Percentiles rank a stretch among this genome's conserved stretches.
These are phyloP conservation scores for Onychostruthus taczanowskii DNA, from an alignment of 2,113 vertebrate species.

Conservation along the genomic window DNA sequence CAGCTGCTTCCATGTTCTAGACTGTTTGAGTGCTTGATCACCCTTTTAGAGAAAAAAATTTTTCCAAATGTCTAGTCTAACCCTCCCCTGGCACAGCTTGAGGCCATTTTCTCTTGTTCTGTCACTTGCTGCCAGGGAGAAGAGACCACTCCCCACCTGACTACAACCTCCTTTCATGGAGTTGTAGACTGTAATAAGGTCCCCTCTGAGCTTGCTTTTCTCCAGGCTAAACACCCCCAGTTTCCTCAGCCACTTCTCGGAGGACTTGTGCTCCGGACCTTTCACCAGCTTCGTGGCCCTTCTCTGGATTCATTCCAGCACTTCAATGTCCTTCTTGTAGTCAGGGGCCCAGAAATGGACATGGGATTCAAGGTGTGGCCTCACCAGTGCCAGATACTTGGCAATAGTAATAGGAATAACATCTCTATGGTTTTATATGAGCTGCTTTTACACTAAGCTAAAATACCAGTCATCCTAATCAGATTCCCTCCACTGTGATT, in stretches of 20 bases:
- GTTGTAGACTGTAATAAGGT: background rate
- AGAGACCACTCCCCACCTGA: fast-evolving
- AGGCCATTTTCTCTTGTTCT: background rate
- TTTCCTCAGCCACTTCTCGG: fast-evolving
- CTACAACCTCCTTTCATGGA: background rate
- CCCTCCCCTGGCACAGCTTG: background rate
- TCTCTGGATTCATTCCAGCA: background rate
- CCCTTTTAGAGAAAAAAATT: background rate
- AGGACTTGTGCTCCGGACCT: background rate
- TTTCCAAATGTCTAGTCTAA: background rate
- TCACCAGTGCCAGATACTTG: background rate
- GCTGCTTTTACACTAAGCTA: background rate
- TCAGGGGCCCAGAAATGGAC: background rate
- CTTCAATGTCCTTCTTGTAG: background rate
- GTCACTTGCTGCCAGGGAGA: background rate
- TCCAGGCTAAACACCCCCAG: background rate
- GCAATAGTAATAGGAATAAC: background rate
- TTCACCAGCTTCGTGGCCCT: fast-evolving
- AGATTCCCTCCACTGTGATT: background rate
- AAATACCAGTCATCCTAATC: background rate
- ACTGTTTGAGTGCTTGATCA: background rate
- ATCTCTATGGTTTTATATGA: background rate
- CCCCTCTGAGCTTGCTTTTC: background rate
- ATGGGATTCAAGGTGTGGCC: fast-evolving
- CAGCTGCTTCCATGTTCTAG: background rate